Base-by-base conservation (phyloP, 37 sponge, comb jelly and placozoan species). In the Axinella damicornis region DNA sequence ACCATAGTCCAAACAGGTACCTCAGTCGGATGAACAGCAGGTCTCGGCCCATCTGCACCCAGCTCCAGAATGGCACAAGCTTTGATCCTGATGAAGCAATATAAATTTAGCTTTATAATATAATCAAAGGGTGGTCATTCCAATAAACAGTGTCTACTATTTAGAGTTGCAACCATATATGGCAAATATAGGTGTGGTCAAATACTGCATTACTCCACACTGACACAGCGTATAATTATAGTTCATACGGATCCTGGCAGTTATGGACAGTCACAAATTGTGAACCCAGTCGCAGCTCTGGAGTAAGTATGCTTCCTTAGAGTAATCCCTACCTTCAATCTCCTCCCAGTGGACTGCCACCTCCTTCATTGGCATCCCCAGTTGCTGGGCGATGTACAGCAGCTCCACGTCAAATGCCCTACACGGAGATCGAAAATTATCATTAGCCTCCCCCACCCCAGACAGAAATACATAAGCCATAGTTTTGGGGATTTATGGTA, bases 391-490 rank as follows among this genome's bases (percentile, higher is more conserved):
- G 35, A 99, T 95, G 57, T 91, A 93, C 55, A 99, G 76, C 71
- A 99, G 38, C 77, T 99, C 99, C 60, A 99, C 99, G 76, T 99
- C 99, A 86, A 99, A 99, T n/a, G 99, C 99, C 96, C 96, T 95
- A 46, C 5, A 56, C 27, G 18, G n/a, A n/a, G n/a, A n/a, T n/a
- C n/a, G n/a, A n/a, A n/a, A n/a, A n/a, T n/a, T n/a, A n/a, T n/a
- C n/a, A n/a, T n/a, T n/a, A n/a, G n/a, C n/a, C n/a, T n/a, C n/a
- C n/a, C n/a, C n/a, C n/a, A n/a, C n/a, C n/a, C n/a, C n/a, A n/a
- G n/a, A n/a, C n/a, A n/a, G n/a, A n/a, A n/a, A n/a, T n/a, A n/a
- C n/a, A n/a, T n/a, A n/a, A n/a, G n/a, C n/a, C n/a, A n/a, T n/a
- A n/a, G n/a, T n/a, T n/a, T n/a, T n/a, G n/a, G n/a, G n/a, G n/a